A percentile compares a stretch with the other conserved stretches of the same genome.
Conservation (phyloP, 2,113 vertebrate species). For the Erinaceus europaeus region DNA sequence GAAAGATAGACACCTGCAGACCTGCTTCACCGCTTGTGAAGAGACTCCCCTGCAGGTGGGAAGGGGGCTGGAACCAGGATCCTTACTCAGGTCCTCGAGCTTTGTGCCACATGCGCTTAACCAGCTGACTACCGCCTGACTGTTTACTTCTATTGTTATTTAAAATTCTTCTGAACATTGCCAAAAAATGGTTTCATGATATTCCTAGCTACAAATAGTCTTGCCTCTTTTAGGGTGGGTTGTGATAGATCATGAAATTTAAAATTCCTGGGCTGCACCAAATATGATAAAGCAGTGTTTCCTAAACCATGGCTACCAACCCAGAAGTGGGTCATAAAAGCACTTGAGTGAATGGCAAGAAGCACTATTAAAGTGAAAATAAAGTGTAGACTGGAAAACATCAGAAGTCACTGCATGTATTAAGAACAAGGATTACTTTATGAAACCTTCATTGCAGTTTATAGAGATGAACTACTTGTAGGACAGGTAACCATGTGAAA, state of each 20-base stretch:
- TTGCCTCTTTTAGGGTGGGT: constrained; percentile 47
- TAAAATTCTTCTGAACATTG: constrained; percentile 64
- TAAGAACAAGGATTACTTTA: not conserved
- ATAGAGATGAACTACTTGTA: not conserved
- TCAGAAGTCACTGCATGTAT: not conserved
- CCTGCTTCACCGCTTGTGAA: too few species aligned
- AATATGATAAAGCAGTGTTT: constrained; percentile 59
- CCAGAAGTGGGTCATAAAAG: not conserved
- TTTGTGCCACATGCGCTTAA: too few species aligned
- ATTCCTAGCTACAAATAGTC: constrained; percentile 48
- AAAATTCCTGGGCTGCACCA: constrained; percentile 66
- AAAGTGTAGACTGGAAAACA: not conserved
- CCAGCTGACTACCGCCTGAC: too few species aligned
- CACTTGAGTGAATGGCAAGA: not conserved
- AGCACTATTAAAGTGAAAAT: not conserved
- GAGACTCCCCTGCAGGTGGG: too few species aligned
- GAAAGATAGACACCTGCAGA: too few species aligned
- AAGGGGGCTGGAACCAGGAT: too few species aligned
- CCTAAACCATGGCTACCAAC: constrained; percentile 19
- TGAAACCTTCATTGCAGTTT: not conserved
- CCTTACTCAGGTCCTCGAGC: too few species aligned
- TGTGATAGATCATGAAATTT: constrained; percentile 66
- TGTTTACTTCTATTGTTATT: constrained; percentile 51
- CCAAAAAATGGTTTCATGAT: constrained; percentile 51
- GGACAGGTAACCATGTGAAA: not conserved